Percentiles rank a stretch among this genome's conserved stretches.
phyloP scores from a whole-genome alignment of 2,113 vertebrate genomes.

The Chlamydotis undulata region DNA sequence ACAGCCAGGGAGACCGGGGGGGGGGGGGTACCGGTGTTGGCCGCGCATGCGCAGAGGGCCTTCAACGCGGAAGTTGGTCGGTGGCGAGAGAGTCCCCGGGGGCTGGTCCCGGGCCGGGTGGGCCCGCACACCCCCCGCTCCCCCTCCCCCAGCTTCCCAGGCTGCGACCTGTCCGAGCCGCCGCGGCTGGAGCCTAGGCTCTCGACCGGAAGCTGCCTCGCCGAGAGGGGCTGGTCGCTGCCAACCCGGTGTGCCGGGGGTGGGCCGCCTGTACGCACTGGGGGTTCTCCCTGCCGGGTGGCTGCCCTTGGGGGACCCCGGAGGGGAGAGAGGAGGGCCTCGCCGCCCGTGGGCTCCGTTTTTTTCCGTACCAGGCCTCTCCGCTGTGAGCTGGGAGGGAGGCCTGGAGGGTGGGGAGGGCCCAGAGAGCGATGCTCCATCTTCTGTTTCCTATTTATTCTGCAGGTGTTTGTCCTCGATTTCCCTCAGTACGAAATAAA shows the following conservation, averaged over 20 bases:
- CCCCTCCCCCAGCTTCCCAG: background rate
- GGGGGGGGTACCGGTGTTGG: background rate
- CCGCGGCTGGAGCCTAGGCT: background rate
- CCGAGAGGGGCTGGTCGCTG: background rate
- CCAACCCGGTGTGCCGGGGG: too few species aligned
- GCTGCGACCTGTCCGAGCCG: background rate
- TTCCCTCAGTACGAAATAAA: background rate
- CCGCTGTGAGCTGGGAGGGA: too few species aligned
- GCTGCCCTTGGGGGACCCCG: background rate
- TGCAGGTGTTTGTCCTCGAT: background rate
- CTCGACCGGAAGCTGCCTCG: background rate
- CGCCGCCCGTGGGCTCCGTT: too few species aligned
- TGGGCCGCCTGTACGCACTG: background rate
- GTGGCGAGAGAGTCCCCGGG: background rate
- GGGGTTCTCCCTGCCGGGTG: background rate
- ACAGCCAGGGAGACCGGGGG: background rate
- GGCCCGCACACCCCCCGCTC: too few species aligned
- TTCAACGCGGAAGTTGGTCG: slow-evolving; percentile 36
- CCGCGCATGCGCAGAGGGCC: background rate
- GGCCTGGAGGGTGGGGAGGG: background rate
- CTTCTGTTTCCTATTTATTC: background rate
- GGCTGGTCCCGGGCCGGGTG: background rate
- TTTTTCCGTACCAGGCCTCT: background rate
- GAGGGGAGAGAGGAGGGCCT: background rate
- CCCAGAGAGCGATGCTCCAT: accelerated